Base-by-base conservation (phyloP, 2,888 invertebrate species). In the Ochlodes sylvanus region DNA sequence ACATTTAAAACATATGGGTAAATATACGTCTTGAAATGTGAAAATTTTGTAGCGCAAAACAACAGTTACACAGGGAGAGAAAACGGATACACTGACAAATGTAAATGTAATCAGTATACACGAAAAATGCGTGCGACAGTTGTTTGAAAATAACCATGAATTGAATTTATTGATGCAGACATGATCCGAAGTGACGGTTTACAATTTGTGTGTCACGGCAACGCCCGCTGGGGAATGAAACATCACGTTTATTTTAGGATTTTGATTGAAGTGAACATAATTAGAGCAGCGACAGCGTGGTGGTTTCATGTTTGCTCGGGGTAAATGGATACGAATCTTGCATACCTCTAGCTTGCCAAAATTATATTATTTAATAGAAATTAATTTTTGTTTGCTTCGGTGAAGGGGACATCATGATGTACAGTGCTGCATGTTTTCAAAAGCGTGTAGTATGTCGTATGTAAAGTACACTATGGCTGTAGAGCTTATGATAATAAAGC, bases 151-250 rank as follows among this genome's bases (percentile, higher is more conserved):
- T 27, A 21, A 14, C 52, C 52, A 27, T 52, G 55, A 55, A 55
- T 32, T 34, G 9, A 17, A 55, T 34, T 55, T 34, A 34, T 55
- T 55, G 15, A 55, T 17, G 55, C 17, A 17, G 34, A 34, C 34
- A 34, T 55, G 15, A 55, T 34, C 32, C 55, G 55, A 55, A 55
- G 55, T 10, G 55, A 55, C 34, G n/a, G 55, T 34, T 34, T 34
- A 54, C 54, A 54, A 27, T 54, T 54, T 54, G 14, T 54, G 27
- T 54, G 27, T 27, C 54, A n/a, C n/a, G n/a, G n/a, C 2, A 54
- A 32, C 27, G 27, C 54, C 19, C n/a, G 27, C 2, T 7, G 19
- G 54, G 54, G 32, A 27, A 54, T 14, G 55, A 5, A 15, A 32
- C 32, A n/a, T 55, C 55, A 34, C 15, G 32, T 55, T 55, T 55